Percentiles rank a stretch among this genome's conserved stretches.
Conservation (phyloP, 2,113 vertebrate genomes). For the Pelodiscus sinensis region DNA sequence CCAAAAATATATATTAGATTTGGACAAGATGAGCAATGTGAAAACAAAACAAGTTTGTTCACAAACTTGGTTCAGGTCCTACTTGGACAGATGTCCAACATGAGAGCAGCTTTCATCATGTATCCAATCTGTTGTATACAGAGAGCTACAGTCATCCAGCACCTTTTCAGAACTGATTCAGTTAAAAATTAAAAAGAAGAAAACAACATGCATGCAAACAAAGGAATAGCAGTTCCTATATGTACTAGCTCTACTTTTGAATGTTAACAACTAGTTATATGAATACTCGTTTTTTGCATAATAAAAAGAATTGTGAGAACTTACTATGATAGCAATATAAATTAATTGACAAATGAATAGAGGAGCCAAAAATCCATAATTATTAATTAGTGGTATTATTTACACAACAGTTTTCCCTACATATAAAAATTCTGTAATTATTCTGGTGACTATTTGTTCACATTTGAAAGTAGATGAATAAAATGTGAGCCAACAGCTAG, state of each 20-base stretch:
- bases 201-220: background rate
- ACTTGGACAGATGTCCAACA: no score
- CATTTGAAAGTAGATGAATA: constrained; percentile 33
- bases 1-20: background rate
- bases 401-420: background rate
- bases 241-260: background rate
- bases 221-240: background rate
- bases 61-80: no score
- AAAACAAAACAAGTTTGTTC: no score
- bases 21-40: background rate
- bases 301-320: background rate
- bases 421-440: background rate
- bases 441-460: background rate
- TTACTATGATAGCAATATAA: background rate
- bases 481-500: background rate
- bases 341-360: background rate
- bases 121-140: no score
- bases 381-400: background rate
- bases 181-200: background rate
- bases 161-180: no score
- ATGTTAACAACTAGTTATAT: background rate
- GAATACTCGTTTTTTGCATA: background rate
- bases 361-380: background rate
- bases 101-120: no score
- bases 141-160: no score